Base-by-base conservation (phyloP, 2,113 vertebrate genomes). In the Amazona vittata region DNA sequence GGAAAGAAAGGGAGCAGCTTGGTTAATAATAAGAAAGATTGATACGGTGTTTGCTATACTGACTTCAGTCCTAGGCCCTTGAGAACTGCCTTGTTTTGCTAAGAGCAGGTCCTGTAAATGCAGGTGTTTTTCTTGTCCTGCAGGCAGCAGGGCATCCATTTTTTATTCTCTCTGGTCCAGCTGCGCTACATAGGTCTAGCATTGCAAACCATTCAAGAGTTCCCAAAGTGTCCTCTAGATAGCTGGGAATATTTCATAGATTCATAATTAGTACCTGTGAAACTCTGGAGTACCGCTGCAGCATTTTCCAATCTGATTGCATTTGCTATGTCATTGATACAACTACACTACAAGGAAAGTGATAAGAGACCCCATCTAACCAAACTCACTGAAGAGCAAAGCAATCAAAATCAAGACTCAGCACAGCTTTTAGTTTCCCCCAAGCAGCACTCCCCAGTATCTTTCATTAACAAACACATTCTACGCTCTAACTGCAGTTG, bases 391-490 rank as follows among this genome's bases (percentile, higher is more conserved):
- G 5, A 91, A 80, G 82, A 93, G 50, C 90, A 93, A 91, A 89
- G 91, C 83, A 93, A 90, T 92, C 69, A 90, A 78, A 91, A 63
- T 41, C 49, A 83, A 86, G 46, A 31, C 69, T 33, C 43, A 74
- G 50, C n/a, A 89, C 39, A 83, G 71, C n/a, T 92, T 93, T 94
- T 67, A 75, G 60, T 67, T 92, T 83, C 47, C 92, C 53, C 82
- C 28, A 35, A 65, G 59, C 44, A 91, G 65, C 49, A 79, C 52
- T 96, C 94, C 41, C 44, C 53, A 46, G 69, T 46, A 68, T n/a
- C 47, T 82, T 91, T 89, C 77, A 93, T 92, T 96, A 94, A 73
- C 57, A 85, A 86, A 87, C 31, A 28, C 60, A 73, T 84, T 25
- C 46, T 57, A 17, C 1, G 4, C 80, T 55, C 68, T 49, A 74